Evolutionary conservation across 2,888 invertebrate species (phyloP).

Genomic region (Adela reaumurella): DNA sequence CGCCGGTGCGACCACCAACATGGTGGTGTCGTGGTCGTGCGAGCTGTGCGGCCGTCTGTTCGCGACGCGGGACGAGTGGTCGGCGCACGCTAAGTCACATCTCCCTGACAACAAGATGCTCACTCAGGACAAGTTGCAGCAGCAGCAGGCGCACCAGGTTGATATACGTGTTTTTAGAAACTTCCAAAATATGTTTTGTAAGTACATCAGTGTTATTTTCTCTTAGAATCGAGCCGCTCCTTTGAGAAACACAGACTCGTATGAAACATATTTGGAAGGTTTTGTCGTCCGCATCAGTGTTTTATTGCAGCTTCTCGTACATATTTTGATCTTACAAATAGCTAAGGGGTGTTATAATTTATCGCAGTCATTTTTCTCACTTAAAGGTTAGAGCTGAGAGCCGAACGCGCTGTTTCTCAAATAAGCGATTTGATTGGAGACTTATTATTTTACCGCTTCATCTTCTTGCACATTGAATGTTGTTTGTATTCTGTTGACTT

Average conservation of each 20-base stretch:
- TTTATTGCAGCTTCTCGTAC: too few species aligned
- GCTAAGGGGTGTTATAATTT: too few species aligned
- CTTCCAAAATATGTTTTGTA: constrained; percentile 1
- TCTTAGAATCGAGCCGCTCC: background rate
- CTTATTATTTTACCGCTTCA: too few species aligned
- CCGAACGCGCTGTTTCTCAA: background rate
- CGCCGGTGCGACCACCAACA: constrained; percentile 46
- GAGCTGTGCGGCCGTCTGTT: constrained; percentile 71
- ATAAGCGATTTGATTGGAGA: background rate
- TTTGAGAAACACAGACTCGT: background rate
- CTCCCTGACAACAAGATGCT: constrained; percentile 54
- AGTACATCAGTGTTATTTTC: background rate
- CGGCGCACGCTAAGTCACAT: constrained; percentile 69
- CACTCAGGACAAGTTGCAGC: constrained; percentile 43
- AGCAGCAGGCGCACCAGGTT: constrained; percentile 40
- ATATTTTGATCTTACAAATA: too few species aligned
- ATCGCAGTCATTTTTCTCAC: too few species aligned
- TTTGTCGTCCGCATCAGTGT: background rate
- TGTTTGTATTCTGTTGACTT: too few species aligned
- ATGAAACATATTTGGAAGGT: background rate
- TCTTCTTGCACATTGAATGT: too few species aligned
- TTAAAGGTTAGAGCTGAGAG: too few species aligned
- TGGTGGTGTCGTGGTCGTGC: constrained; percentile 70
- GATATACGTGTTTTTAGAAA: constrained; percentile 11
- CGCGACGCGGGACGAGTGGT: constrained; percentile 73